phyloP scores from a whole-genome alignment of 2,113 vertebrate genomes.

The Malurus cyaneus region DNA sequence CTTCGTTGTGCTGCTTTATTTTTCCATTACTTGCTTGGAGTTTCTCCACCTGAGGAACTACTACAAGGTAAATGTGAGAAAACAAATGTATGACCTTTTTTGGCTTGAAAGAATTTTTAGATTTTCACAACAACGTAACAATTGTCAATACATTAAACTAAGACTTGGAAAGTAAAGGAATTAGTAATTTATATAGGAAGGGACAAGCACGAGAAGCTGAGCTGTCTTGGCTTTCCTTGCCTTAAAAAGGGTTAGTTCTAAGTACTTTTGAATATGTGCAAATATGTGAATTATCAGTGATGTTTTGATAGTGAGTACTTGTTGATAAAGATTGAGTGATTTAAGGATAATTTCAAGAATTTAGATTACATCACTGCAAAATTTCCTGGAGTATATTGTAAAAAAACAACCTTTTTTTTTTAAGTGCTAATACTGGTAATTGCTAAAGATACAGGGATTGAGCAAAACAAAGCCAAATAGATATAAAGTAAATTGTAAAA shows the following conservation, averaged over 20 bases:
- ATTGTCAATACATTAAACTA: background rate
- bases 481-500: background rate
- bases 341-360: background rate
- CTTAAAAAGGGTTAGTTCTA: background rate
- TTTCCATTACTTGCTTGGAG: conserved; percentile 91
- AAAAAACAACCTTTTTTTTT: background rate
- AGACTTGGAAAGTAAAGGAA: background rate
- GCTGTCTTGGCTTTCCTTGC: background rate
- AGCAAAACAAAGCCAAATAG: background rate
- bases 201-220: background rate
- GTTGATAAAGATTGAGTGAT: background rate
- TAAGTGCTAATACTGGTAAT: background rate
- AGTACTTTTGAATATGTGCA: background rate
- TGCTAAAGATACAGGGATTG: background rate
- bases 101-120: background rate
- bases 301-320: background rate
- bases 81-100: background rate
- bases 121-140: background rate
- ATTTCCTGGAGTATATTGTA: background rate
- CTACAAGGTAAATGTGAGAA: conserved; percentile 69
- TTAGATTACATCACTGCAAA: background rate
- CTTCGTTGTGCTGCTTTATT: conserved; percentile 91
- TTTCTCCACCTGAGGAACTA: conserved; percentile 91
- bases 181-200: background rate
- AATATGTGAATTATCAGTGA: background rate